Evolutionary conservation across 2,797 vertebrate species (phyloP), one percentile per base, ranked within the genome.

Genomic region (Parambassis ranga): DNA sequence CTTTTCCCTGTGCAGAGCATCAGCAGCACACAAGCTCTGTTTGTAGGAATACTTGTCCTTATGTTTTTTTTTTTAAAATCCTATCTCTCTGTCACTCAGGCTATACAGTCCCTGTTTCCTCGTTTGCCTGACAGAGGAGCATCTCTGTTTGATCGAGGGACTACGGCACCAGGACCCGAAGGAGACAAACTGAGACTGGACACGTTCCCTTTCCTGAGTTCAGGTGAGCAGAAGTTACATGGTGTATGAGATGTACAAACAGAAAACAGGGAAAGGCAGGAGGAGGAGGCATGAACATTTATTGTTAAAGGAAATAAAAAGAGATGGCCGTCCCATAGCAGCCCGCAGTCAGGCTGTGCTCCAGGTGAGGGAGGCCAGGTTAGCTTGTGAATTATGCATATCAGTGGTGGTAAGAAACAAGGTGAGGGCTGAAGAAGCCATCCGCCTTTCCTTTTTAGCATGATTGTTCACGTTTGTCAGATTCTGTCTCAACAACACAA

Each of bases 41-140:
- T 42, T 53, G 51, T 58, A 47, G 57, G 37, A 61, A 39, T 48
- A 22, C 8, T 26, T 57, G 18, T 3, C 13, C 36, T 59, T 6
- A 50, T 50, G 51, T 22, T 33, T 6, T 51, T 30, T 19, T 30
- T 20, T 52, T 41, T 33, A 44, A 43, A 61, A 42, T 49, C 1
- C 42, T 56, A 59, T 57, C 56, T 69, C 58, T 61, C 38, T 73
- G 31, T 55, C 33, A 3, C 69, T 39, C 68, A 96, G 96, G 86
- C 94, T 30, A 90, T 97, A 71, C 95, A 97, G 91, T 94, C 91
- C 43, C 92, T 97, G 84, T 95, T 97, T 82, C 94, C 95, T 14
- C 93, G 94, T 65, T 81, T 96, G 88, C 94, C 94, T 39, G 95
- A 96, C 65, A 86, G 92, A 71, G 91, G 86, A 49, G 72, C 88